Evolutionary conservation across 1,140 invertebrate species (phyloP).

Genomic region (Drosophila persimilis): DNA sequence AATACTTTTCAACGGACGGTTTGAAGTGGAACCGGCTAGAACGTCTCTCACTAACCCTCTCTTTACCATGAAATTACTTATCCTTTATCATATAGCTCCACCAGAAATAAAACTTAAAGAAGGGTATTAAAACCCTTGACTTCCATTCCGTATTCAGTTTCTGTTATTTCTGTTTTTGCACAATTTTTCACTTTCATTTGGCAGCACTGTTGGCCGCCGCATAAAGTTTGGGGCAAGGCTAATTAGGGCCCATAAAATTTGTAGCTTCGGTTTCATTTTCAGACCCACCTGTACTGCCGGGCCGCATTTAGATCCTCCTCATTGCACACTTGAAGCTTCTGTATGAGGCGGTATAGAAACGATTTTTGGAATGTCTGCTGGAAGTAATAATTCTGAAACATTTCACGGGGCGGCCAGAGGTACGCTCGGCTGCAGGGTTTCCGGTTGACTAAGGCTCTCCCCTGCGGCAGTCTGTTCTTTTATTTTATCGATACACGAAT

Average conservation of each 20-base stretch:
- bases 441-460: conserved; percentile 49
- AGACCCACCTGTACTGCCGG: conserved; percentile 50
- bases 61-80: too few relatives aligned
- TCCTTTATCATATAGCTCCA: too few relatives aligned
- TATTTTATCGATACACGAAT: conserved; percentile 73
- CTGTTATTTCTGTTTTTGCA: conserved; percentile 12
- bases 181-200: conserved; percentile 61
- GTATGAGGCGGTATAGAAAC: conserved; percentile 66
- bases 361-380: conserved; percentile 62
- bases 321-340: conserved; percentile 72
- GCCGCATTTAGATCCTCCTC: conserved; percentile 43
- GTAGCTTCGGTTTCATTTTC: conserved; percentile 25
- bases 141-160: not conserved
- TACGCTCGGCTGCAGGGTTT: conserved; percentile 41
- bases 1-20: too few relatives aligned
- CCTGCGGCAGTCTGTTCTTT: conserved; percentile 21
- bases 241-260: conserved; percentile 48
- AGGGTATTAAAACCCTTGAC: too few relatives aligned
- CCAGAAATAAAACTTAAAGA: too few relatives aligned
- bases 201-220: conserved; percentile 1
- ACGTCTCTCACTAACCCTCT: too few relatives aligned
- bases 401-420: conserved; percentile 31
- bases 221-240: conserved; percentile 52
- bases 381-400: conserved; percentile 69
- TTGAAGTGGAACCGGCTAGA: too few relatives aligned